Base-by-base conservation (phyloP, 2,888 invertebrate genomes). In the Drosophila tripunctata region DNA sequence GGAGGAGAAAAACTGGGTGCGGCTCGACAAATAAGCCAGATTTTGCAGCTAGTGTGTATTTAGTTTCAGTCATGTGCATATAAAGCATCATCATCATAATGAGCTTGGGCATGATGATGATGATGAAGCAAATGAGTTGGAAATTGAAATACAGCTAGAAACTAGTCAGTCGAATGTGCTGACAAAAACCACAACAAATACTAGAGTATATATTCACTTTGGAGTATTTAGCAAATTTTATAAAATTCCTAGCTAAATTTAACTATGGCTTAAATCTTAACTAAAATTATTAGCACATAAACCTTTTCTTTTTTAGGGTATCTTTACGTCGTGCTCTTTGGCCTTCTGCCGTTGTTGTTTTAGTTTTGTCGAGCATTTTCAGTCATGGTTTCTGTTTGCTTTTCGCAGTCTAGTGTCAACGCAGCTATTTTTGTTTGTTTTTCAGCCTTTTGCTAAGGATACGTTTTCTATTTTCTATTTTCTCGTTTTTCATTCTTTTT, bases 61-160 rank as follows among this genome's bases (percentile, higher is more conserved):
- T 56, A 48, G 55, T 56, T 48, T 38, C 33, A 27, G 21, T 6
- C 48, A 30, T 30, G 48, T 14, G 14, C 35, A 44, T 45, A 55
- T 36, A 15, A 10, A 17, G 36, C 35, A 50, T 12, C 38, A 38
- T 21, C 17, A 36, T 35, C 15, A 21, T 15, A 10, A 41, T 41
- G 19, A 45, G 44, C 24, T 36, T 24, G 52, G 55, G 54, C 45
- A 48, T 63, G 50, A 67, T 70, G 63, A 45, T 55, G 63, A 50
- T 58, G 61, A 48, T 54, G 52, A 48, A 67, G 62, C 38, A 79
- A 82, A 85, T 82, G 74, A 85, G 83, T 56, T 40, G 58, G 60
- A 68, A 82, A 67, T 44, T 43, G 38, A 57, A 47, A 44, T 33
- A 45, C 62, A 48, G 12, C n/a, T 21, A n/a, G 33, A 35, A 17